Evolutionary conservation across 2,113 vertebrate species (phyloP).

Genomic region (Psilopsiagon aymara): DNA sequence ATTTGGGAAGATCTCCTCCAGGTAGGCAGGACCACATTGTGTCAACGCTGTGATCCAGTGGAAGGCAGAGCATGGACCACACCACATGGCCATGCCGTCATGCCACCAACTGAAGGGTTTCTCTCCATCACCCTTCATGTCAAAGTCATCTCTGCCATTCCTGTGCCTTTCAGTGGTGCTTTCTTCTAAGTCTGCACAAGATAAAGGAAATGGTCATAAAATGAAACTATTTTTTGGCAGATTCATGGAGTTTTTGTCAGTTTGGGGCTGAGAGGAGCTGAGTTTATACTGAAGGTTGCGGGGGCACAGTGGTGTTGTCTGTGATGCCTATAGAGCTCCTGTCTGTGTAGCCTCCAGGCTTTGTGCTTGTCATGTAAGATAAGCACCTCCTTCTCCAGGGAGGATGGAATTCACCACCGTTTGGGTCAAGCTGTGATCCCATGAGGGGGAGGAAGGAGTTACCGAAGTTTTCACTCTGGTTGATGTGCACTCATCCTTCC

Average conservation of each 20-base stretch:
- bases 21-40: not conserved
- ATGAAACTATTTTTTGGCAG: not conserved
- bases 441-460: not conserved
- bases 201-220: not conserved
- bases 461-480: not conserved
- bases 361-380: not conserved
- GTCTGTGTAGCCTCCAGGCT: rapidly evolving
- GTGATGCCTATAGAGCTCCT: not conserved
- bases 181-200: not conserved
- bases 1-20: not conserved
- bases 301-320: rapidly evolving
- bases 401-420: not conserved
- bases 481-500: not conserved
- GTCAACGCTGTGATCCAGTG: not conserved
- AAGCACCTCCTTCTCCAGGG: not conserved
- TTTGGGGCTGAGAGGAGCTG: rapidly evolving
- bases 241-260: not conserved
- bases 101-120: not conserved
- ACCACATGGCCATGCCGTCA: rapidly evolving
- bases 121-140: not conserved
- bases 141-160: not conserved
- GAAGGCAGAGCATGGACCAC: not conserved
- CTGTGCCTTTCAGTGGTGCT: not conserved
- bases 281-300: not conserved
- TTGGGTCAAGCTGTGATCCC: not conserved